Percentiles rank a stretch among this genome's conserved stretches.
These are phyloP conservation scores for Galerucella pusilla DNA, from an alignment of 2,888 invertebrate species.

Conservation along the genomic window DNA sequence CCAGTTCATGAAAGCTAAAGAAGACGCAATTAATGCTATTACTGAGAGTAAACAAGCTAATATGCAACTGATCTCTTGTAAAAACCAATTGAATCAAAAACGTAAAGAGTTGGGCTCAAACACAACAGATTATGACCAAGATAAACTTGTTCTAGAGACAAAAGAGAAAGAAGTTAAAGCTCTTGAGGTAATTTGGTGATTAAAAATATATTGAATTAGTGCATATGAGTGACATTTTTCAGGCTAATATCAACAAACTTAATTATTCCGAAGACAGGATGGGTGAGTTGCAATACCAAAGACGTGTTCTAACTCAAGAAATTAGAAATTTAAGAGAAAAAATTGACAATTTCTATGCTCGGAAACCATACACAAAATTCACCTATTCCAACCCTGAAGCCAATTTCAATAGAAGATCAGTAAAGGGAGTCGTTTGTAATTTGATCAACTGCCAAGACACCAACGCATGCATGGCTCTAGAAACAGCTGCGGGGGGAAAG, in stretches of 20 bases:
- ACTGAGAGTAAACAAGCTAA: slow-evolving; percentile 82
- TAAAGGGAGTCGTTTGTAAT: slow-evolving; percentile 84
- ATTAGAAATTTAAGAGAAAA: slow-evolving; percentile 69
- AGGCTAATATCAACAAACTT: slow-evolving; percentile 63
- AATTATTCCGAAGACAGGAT: slow-evolving; percentile 73
- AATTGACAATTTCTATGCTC: slow-evolving; percentile 70
- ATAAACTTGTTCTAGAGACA: slow-evolving; percentile 70
- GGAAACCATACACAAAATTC: slow-evolving; percentile 72
- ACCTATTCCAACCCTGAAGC: slow-evolving; percentile 82
- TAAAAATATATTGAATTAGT: no score
- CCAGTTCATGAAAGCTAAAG: slow-evolving; percentile 86
- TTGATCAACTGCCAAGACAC: slow-evolving; percentile 80
- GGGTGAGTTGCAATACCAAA: slow-evolving; percentile 67
- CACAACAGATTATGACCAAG: slow-evolving; percentile 75
- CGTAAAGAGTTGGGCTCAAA: slow-evolving; percentile 75
- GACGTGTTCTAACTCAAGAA: slow-evolving; percentile 68
- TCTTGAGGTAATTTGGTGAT: slow-evolving; percentile 65
- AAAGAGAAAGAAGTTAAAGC: slow-evolving; percentile 70
- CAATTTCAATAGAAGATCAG: slow-evolving; percentile 74
- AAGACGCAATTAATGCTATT: slow-evolving; percentile 78
- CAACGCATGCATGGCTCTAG: slow-evolving; percentile 80
- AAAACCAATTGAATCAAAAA: slow-evolving; percentile 73
- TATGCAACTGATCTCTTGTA: slow-evolving; percentile 78
- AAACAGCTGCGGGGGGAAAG: slow-evolving; percentile 86
- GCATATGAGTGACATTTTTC: slow-evolving; percentile 48